Percentiles rank a stretch among this genome's conserved stretches.
phyloP scores from a whole-genome alignment of 2,797 vertebrate species.

The Gallinago nigripennis region DNA sequence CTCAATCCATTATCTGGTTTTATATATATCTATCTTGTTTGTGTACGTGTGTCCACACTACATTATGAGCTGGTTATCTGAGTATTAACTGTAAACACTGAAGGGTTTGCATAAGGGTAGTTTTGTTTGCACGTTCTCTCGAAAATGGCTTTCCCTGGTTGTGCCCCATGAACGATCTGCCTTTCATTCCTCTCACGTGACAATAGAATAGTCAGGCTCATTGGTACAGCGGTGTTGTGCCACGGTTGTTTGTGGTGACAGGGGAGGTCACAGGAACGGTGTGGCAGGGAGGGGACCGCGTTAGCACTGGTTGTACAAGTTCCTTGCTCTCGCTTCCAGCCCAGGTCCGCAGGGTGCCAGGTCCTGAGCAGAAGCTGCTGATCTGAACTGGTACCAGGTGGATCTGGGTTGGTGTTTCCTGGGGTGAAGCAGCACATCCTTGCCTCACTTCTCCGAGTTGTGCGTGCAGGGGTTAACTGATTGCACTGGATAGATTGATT shows the following conservation, averaged over 20 bases:
- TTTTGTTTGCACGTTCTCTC: neutral
- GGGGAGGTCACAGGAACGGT: neutral
- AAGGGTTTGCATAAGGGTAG: neutral
- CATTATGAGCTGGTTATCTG: neutral
- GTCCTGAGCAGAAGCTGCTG: neutral
- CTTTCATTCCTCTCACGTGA: fast-evolving
- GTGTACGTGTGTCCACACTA: neutral
- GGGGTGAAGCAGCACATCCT: neutral
- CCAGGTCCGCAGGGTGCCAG: neutral
- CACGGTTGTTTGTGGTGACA: neutral
- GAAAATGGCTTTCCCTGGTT: neutral
- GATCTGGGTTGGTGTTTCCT: neutral
- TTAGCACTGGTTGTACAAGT: fast-evolving
- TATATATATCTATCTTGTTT: neutral
- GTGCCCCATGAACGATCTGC: neutral
- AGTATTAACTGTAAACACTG: neutral
- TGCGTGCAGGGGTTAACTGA: neutral
- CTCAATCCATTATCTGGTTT: neutral
- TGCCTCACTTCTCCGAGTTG: neutral
- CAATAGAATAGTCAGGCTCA: fast-evolving
- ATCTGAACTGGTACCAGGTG: neutral
- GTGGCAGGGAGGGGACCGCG: neutral
- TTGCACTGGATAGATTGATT: neutral
- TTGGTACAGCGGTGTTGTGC: fast-evolving
- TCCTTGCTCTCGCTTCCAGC: neutral